phyloP scores from a whole-genome alignment of 2,797 vertebrate species.

The Oreochromis mossambicus region DNA sequence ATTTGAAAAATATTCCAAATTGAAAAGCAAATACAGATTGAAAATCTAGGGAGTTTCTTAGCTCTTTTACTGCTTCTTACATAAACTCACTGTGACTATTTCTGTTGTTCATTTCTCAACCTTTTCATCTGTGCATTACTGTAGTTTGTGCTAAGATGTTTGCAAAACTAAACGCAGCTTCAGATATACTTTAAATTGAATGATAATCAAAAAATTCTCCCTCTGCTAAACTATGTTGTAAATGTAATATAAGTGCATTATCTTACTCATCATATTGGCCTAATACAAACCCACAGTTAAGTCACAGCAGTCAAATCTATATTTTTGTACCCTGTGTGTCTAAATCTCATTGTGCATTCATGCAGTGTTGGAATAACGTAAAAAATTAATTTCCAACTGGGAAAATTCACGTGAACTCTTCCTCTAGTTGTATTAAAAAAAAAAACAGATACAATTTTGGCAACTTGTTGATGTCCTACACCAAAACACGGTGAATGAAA shows the following conservation, averaged over 20 bases:
- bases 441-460: not conserved
- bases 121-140: not conserved
- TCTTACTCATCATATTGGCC: not conserved
- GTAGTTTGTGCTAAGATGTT: not conserved
- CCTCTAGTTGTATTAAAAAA: not conserved
- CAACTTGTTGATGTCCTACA: not conserved
- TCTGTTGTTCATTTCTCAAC: not conserved
- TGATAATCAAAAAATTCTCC: not conserved
- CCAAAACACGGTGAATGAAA: not conserved
- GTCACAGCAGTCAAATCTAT: not conserved
- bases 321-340: not conserved
- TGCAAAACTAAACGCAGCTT: not conserved
- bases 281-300: not conserved
- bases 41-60: not conserved
- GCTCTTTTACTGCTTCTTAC: not conserved
- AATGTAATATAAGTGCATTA: not conserved
- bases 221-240: not conserved
- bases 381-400: not conserved
- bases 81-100: not conserved
- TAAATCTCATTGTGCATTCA: not conserved
- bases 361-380: not conserved
- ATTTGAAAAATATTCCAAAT: not conserved
- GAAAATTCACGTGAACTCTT: not conserved
- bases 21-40: not conserved
- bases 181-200: not conserved